Evolutionary conservation across 2,113 vertebrate species (phyloP).

Genomic region (Cyphomyrus plagiostoma): DNA sequence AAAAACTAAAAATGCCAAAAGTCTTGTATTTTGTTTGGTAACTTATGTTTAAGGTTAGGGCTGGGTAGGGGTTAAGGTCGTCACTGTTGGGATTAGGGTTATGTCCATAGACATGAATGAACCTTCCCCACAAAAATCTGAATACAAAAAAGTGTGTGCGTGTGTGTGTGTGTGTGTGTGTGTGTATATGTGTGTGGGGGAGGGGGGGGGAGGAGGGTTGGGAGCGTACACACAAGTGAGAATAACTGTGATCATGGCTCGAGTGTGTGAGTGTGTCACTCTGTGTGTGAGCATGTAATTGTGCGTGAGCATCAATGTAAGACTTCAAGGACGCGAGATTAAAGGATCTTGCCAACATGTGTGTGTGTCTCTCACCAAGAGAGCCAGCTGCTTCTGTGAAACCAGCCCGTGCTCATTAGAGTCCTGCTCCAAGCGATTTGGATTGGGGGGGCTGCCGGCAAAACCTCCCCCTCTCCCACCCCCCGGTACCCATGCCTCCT

Average conservation of each 20-base stretch:
- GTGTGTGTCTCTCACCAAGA: conserved; percentile 10
- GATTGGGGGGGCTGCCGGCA: conserved; percentile 42
- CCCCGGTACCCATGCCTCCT: conserved; percentile 35
- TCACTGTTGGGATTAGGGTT: not conserved
- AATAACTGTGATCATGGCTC: not conserved
- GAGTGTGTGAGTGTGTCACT: conserved; percentile 29
- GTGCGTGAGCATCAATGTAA: conserved; percentile 4
- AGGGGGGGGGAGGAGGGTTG: too few relatives aligned
- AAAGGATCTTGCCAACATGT: conserved; percentile 9
- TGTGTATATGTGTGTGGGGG: not conserved
- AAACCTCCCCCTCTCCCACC: not conserved
- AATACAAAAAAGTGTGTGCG: not conserved
- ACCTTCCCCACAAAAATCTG: not conserved
- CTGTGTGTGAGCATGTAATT: conserved; percentile 30
- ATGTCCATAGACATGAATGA: not conserved
- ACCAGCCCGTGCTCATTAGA: conserved; percentile 53
- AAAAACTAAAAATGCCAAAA: not conserved
- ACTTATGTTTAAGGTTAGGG: not conserved
- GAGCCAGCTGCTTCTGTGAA: conserved; percentile 34
- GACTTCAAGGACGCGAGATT: conserved; percentile 12
- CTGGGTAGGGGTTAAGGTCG: not conserved
- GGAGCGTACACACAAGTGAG: not conserved
- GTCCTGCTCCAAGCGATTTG: conserved; percentile 41
- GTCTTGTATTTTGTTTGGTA: not conserved
- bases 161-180: conserved; percentile 4